These are phyloP conservation scores for Magallana gigas DNA, from an alignment of 1,140 invertebrate genomes.

Conservation along the genomic window DNA sequence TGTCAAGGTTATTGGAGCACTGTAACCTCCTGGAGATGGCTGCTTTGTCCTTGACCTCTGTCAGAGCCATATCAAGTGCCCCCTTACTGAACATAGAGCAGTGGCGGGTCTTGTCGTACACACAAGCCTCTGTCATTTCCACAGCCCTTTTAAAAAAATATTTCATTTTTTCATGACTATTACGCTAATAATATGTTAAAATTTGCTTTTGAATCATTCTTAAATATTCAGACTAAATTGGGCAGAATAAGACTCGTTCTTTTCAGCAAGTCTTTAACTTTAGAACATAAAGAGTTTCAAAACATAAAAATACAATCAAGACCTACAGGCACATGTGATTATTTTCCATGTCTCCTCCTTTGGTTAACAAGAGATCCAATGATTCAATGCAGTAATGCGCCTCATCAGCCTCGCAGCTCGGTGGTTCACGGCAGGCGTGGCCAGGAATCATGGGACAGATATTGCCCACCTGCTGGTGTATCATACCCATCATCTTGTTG, in stretches of 20 bases:
- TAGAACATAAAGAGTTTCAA: background rate
- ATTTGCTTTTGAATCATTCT: too few relatives aligned
- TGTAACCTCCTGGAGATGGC: background rate
- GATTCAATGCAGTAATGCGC: background rate
- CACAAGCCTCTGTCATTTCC: slow-evolving; percentile 42
- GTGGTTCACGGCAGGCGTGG: slow-evolving; percentile 40
- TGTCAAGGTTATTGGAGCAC: background rate
- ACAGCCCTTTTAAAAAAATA: background rate
- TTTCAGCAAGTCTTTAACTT: too few relatives aligned
- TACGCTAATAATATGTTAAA: too few relatives aligned
- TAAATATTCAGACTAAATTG: too few relatives aligned
- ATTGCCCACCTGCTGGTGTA: background rate
- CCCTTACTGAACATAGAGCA: slow-evolving; percentile 46
- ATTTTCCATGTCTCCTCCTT: background rate
- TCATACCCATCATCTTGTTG: background rate
- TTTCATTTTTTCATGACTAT: background rate
- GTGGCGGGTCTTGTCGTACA: slow-evolving; percentile 13
- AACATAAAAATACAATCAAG: background rate
- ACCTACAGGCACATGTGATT: slow-evolving; percentile 49
- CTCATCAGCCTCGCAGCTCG: slow-evolving; percentile 23
- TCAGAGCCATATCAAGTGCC: background rate
- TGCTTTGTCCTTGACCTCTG: background rate
- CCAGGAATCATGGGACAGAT: slow-evolving; percentile 38
- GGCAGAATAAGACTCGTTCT: too few relatives aligned
- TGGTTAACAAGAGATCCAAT: background rate